Conservation (phyloP, 2,888 invertebrate species). For the Euplagia quadripunctaria region DNA sequence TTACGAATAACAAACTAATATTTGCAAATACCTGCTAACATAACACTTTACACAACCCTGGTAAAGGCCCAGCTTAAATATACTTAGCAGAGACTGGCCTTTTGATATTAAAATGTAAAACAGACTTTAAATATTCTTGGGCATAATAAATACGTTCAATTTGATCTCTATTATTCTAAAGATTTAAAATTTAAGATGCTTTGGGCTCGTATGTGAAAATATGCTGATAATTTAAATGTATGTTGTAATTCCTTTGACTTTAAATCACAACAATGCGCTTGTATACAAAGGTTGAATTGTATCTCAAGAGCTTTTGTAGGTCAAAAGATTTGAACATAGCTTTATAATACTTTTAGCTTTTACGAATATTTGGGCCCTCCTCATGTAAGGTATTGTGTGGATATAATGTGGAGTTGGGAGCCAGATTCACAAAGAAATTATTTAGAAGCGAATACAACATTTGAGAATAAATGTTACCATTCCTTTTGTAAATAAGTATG, state of each 20-base stretch:
- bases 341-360: conserved; percentile 5
- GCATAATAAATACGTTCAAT: background rate
- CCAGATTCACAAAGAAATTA: background rate
- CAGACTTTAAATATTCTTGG: conserved; percentile 16
- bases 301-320: background rate
- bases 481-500: no score
- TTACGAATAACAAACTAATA: background rate
- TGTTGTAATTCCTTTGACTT: background rate
- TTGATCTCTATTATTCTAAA: conserved; percentile 14
- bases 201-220: background rate
- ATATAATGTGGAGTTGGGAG: background rate
- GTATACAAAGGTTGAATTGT: background rate
- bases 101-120: conserved; percentile 37
- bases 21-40: conserved; percentile 5
- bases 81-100: conserved; percentile 22
- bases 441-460: background rate
- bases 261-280: background rate
- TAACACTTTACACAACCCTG: background rate
- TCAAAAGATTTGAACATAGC: background rate
- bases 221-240: conserved; percentile 2
- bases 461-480: background rate
- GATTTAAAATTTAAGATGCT: conserved; percentile 8
- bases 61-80: conserved; percentile 37
- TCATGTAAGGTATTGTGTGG: background rate
- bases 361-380: no score